These are phyloP conservation scores for Phrynosoma platyrhinos DNA, from an alignment of 2,113 vertebrate genomes.

Conservation along the genomic window DNA sequence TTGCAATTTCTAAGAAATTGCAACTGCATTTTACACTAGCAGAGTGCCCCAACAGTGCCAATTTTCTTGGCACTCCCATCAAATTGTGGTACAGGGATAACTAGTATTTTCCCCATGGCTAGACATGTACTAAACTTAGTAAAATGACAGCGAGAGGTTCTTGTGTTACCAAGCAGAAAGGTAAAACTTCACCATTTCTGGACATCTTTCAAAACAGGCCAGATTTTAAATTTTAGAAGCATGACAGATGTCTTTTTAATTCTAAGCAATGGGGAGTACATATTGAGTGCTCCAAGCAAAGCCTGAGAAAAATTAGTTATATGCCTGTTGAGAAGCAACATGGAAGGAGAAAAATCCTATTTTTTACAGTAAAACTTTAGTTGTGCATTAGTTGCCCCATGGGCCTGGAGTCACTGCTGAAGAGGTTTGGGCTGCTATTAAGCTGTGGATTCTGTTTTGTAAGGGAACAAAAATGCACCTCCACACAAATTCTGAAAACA, in stretches of 20 bases:
- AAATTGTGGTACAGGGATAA: background rate
- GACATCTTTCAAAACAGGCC: background rate
- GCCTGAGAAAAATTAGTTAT: slow-evolving; percentile 15
- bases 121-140: background rate
- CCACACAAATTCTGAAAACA: background rate
- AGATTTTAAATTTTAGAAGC: slow-evolving; percentile 14
- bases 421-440: slow-evolving; percentile 26
- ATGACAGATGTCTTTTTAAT: slow-evolving; percentile 30
- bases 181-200: background rate
- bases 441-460: background rate
- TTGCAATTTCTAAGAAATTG: too few species aligned
- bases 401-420: background rate
- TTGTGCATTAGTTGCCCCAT: background rate
- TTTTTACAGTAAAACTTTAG: background rate
- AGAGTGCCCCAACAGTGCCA: too few species aligned
- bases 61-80: background rate
- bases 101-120: background rate
- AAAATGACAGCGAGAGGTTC: background rate
- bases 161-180: background rate
- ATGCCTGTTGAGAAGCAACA: slow-evolving; percentile 11
- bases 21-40: too few species aligned
- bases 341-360: background rate
- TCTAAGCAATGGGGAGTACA: slow-evolving; percentile 9
- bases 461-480: slow-evolving; percentile 2
- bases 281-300: slow-evolving; percentile 64